phyloP scores from a whole-genome alignment of 2,113 vertebrate species.

The Chamaetylas fuelleborni region DNA sequence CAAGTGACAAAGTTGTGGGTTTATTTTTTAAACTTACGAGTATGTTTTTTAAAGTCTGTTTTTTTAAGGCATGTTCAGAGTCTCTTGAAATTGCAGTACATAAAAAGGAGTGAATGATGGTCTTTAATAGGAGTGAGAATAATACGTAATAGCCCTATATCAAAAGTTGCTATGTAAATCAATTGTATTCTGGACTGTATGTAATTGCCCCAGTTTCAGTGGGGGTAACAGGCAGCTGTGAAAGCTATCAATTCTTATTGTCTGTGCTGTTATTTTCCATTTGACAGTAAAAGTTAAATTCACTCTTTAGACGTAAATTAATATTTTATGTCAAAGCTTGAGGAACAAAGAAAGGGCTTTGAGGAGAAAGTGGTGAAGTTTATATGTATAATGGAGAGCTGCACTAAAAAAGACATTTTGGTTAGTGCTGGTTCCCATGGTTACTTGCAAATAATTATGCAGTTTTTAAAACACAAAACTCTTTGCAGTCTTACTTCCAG shows the following conservation, averaged over 20 bases:
- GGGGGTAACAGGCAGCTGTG: not conserved
- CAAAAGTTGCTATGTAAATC: not conserved
- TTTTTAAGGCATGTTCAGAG: not conserved
- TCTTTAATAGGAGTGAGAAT: not conserved
- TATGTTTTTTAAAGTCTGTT: not conserved
- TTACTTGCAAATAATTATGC: conserved; percentile 32
- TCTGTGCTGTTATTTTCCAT: not conserved
- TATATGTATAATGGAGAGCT: not conserved
- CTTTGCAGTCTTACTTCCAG: not conserved
- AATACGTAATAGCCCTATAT: not conserved
- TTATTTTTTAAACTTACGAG: not conserved
- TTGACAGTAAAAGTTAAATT: not conserved
- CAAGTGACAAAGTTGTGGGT: not conserved
- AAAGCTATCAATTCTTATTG: not conserved
- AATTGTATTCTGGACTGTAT: not conserved
- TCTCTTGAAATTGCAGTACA: not conserved
- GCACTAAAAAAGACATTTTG: not conserved
- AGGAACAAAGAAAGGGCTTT: not conserved
- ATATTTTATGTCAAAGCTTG: conserved; percentile 25
- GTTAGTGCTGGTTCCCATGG: conserved; percentile 1
- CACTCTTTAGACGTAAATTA: conserved; percentile 20
- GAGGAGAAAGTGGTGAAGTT: not conserved
- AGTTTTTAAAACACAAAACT: not conserved
- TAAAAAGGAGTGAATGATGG: not conserved
- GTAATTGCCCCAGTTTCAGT: conserved; percentile 5